Evolutionary conservation across 2,113 vertebrate genomes (phyloP), one percentile per base, ranked within the genome.

Genomic region (Amblyopsis rosae): DNA sequence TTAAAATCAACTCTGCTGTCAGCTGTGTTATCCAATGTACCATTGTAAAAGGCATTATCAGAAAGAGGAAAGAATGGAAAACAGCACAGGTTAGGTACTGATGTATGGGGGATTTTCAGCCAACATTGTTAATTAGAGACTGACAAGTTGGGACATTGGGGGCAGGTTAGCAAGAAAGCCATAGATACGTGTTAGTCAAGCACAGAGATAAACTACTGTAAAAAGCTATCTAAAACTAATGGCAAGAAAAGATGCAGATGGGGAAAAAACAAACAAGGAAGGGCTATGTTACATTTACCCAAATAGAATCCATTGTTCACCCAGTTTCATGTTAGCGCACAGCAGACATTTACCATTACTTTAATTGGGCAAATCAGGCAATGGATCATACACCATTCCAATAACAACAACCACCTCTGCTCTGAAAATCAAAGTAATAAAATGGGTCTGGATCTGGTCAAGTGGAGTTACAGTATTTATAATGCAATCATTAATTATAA

Each of bases 1-100:
- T 56, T 88, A 83, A 87, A 89, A 88, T 63, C 77, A 76, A 71
- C 59, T 53, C 62, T 63, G 35, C 35, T 41, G 35, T 79, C 4
- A 66, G 65, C 60, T 69, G 72, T 65, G 55, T 59, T 64, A 59
- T 73, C 73, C 75, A 79, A 73, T n/a, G 63, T 70, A 86, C 77
- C 50, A 12, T 7, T 9, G 11, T 55, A 33, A 46, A 61, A 33
- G 63, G 73, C 32, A 79, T 49, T 51, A 75, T 19, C 57, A 54
- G 62, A 63, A 51, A 81, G 48, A 68, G 26, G 69, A 59, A 60
- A 77, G 17, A 80, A 76, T 59, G 35, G 35, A 32, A 77, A 65
- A 62, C 56, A 82, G 33, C 78, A 72, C 12, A 70, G 49, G 65
- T 59, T 65, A 41, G 4, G 35, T 41, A 41, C 13, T 54, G 51